Conservation (phyloP, 2,888 invertebrate species). For the Drosophila ustulata region DNA sequence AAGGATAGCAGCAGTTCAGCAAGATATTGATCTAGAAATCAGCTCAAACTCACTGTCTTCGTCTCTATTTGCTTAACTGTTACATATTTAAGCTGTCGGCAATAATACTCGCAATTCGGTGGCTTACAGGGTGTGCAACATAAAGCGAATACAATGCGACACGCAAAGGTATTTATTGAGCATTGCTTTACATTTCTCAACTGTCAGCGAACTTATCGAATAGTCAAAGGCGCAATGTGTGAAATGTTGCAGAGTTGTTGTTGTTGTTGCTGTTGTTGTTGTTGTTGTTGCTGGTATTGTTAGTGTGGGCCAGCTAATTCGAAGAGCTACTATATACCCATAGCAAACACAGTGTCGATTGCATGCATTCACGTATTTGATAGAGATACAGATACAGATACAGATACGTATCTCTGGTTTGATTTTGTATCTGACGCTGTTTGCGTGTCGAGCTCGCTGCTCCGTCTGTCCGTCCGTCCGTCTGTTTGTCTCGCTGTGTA, state of each 20-base stretch:
- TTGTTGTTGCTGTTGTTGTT: slow-evolving; percentile 10
- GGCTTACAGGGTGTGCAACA: slow-evolving; percentile 5
- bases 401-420: slow-evolving; percentile 21
- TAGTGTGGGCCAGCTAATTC: slow-evolving; percentile 30
- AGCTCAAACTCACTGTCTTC: not conserved
- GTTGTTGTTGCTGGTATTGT: slow-evolving; percentile 10
- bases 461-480: not conserved
- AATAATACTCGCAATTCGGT: not conserved
- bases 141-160: slow-evolving; percentile 18
- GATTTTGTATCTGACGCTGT: slow-evolving; percentile 19
- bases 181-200: slow-evolving; percentile 40
- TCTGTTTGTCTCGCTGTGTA: slow-evolving; percentile 12
- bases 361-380: slow-evolving; percentile 17
- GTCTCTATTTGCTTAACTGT: not conserved
- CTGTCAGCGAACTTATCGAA: slow-evolving; percentile 49
- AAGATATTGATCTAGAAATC: no score
- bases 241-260: slow-evolving; percentile 31
- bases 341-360: slow-evolving; percentile 13
- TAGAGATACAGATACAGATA: slow-evolving; percentile 4
- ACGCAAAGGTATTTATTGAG: slow-evolving; percentile 48
- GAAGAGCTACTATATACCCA: not conserved
- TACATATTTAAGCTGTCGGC: not conserved
- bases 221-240: slow-evolving; percentile 43
- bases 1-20: no score
- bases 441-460: slow-evolving; percentile 28